Evolutionary conservation across 2,113 vertebrate genomes (phyloP).

Genomic region (Oophaga pumilio): DNA sequence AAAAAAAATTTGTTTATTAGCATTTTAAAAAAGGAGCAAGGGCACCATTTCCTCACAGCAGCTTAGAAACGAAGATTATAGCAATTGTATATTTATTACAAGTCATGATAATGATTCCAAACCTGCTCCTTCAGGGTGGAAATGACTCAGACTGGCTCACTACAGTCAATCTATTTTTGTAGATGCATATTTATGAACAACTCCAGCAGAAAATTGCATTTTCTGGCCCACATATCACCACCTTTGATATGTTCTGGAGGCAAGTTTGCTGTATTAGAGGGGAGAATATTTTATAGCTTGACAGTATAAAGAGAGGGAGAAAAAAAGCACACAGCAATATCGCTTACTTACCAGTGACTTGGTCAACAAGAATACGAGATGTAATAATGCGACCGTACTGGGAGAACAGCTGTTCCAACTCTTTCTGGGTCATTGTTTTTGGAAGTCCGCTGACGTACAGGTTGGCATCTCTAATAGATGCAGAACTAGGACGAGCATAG

Average conservation of each 20-base stretch:
- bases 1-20: slow-evolving; percentile 68
- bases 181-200: slow-evolving; percentile 82
- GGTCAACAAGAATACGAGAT: slow-evolving; percentile 96
- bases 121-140: slow-evolving; percentile 73
- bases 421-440: slow-evolving; percentile 97
- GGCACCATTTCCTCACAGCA: slow-evolving; percentile 65
- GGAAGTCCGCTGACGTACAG: slow-evolving; percentile 96
- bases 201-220: slow-evolving; percentile 75
- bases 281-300: slow-evolving; percentile 61
- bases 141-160: slow-evolving; percentile 72
- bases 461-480: slow-evolving; percentile 98
- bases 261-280: slow-evolving; percentile 50
- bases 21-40: slow-evolving; percentile 63
- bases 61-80: slow-evolving; percentile 74
- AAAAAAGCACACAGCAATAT: slow-evolving; percentile 12
- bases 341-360: slow-evolving; percentile 91
- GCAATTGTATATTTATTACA: slow-evolving; percentile 78
- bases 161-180: slow-evolving; percentile 73
- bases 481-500: slow-evolving; percentile 95
- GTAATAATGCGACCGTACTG: slow-evolving; percentile 98
- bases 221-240: slow-evolving; percentile 71
- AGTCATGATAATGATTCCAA: slow-evolving; percentile 75
- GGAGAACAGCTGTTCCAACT: slow-evolving; percentile 95
- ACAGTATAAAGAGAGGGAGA: slow-evolving; percentile 23
- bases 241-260: slow-evolving; percentile 69